These are phyloP conservation scores for Alsophila aescularia DNA, from an alignment of 2,888 invertebrate genomes.

Conservation along the genomic window DNA sequence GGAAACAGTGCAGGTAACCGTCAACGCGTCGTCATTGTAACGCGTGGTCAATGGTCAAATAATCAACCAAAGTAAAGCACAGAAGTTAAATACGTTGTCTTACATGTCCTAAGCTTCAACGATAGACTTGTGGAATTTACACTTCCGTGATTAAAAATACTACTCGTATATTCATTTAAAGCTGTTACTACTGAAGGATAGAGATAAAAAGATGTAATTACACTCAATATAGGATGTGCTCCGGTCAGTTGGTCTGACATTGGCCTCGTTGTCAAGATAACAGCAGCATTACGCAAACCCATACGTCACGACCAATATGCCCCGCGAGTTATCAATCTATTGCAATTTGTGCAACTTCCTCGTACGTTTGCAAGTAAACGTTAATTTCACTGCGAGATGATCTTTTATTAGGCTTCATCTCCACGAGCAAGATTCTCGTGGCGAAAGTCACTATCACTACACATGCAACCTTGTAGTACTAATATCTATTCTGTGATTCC, in stretches of 20 bases:
- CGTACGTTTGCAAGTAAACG: constrained; percentile 1
- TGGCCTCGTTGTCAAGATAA: constrained; percentile 72
- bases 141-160: constrained; percentile 5
- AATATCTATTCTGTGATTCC: too few species aligned
- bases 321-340: constrained; percentile 26
- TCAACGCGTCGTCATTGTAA: too few species aligned
- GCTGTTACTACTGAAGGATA: constrained; percentile 2
- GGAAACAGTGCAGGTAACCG: neutral
- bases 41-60: neutral
- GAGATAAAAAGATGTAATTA: constrained; percentile 39
- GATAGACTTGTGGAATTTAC: neutral
- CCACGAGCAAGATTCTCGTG: too few species aligned
- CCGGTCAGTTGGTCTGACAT: constrained; percentile 70
- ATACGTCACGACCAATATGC: constrained; percentile 35
- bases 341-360: constrained; percentile 34
- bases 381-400: neutral
- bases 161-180: neutral
- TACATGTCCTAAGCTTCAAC: neutral
- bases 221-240: constrained; percentile 44
- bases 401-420: neutral
- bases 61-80: neutral
- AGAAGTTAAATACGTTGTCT: neutral
- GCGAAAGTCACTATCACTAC: too few species aligned
- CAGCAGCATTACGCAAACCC: constrained; percentile 56
- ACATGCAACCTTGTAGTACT: too few species aligned